A percentile compares a stretch with the other conserved stretches of the same genome.
phyloP scores from a whole-genome alignment of 2,888 invertebrate genomes.

The Phaonia tiefii region DNA sequence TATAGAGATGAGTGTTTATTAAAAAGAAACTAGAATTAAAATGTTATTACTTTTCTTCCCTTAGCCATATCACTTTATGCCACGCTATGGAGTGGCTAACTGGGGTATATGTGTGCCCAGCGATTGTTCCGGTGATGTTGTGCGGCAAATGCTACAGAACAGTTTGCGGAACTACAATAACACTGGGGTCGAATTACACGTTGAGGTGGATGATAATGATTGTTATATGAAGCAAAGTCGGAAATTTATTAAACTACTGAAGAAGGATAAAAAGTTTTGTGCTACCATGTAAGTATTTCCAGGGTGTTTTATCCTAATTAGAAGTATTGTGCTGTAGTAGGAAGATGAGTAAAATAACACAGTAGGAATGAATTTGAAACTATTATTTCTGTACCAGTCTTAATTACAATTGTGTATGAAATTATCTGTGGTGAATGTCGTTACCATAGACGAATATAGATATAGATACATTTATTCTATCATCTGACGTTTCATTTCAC shows the following conservation, averaged over 20 bases:
- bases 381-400: no score
- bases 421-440: no score
- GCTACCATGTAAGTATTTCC: slow-evolving; percentile 81
- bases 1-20: not conserved
- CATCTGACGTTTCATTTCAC: no score
- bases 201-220: slow-evolving; percentile 83
- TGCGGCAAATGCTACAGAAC: slow-evolving; percentile 81
- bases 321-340: no score
- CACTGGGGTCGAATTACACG: slow-evolving; percentile 82
- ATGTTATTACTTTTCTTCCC: slow-evolving; percentile 59
- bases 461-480: no score
- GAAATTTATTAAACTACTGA: slow-evolving; percentile 72
- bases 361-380: no score
- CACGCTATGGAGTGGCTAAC: slow-evolving; percentile 86
- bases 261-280: slow-evolving; percentile 79
- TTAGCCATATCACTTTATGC: slow-evolving; percentile 87
- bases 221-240: slow-evolving; percentile 82
- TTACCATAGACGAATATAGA: no score
- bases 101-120: slow-evolving; percentile 88
- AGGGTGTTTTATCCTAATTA: no score
- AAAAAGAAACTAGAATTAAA: not conserved
- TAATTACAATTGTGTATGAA: no score
- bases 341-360: no score
- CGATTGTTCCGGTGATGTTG: slow-evolving; percentile 84
- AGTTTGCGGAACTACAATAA: slow-evolving; percentile 84